Conservation (phyloP, 1,140 invertebrate genomes). For the Zeugodacus cucurbitae region DNA sequence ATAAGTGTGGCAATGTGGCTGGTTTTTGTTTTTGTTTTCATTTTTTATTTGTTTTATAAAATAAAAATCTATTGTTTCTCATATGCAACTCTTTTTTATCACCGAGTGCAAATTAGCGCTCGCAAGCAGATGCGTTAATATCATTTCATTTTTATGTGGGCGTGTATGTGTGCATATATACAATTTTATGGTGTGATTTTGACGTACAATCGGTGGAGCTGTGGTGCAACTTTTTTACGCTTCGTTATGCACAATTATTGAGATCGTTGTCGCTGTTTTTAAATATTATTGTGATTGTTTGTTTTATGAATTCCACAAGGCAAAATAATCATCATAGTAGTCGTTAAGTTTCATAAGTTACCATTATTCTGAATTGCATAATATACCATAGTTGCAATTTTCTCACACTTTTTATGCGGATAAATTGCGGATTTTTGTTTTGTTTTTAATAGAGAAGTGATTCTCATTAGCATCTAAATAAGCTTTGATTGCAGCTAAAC, state of each 20-base stretch:
- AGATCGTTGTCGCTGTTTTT: neutral
- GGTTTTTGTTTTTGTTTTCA: neutral
- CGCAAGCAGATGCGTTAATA: neutral
- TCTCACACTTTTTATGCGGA: too few species aligned
- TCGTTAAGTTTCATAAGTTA: too few species aligned
- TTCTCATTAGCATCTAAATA: too few species aligned
- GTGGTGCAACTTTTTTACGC: neutral
- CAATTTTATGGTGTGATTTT: neutral
- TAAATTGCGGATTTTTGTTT: too few species aligned
- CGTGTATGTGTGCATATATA: neutral
- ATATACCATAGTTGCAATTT: too few species aligned
- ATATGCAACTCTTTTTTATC: neutral
- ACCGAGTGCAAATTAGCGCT: neutral
- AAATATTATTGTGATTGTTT: neutral
- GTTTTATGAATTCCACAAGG: too few species aligned
- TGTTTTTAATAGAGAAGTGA: too few species aligned
- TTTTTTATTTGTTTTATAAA: neutral
- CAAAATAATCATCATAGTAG: too few species aligned
- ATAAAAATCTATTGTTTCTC: neutral
- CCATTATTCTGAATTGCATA: too few species aligned
- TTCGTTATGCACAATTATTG: conserved; percentile 22
- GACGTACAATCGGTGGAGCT: neutral
- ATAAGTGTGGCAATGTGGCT: neutral
- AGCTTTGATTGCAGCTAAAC: too few species aligned
- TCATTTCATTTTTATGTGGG: neutral